Evolutionary conservation across 2,113 vertebrate genomes (phyloP).

Genomic region (Malurus cyaneus): DNA sequence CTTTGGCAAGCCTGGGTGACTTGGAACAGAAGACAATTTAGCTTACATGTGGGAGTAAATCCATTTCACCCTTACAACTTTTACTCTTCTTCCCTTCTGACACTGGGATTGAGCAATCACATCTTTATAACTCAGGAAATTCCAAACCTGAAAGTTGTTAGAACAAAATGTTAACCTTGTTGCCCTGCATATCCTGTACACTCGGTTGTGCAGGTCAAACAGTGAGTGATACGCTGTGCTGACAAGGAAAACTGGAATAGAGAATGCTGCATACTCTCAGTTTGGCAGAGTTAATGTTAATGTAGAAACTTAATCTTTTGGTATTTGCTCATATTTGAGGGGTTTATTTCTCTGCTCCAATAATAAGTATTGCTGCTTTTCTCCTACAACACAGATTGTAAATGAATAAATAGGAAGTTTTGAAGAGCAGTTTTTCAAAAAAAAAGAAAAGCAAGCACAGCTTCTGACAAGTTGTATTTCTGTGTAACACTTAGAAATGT

Average conservation of each 20-base stretch:
- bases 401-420: neutral
- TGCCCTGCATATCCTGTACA: neutral
- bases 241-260: neutral
- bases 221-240: rapidly evolving
- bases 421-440: neutral
- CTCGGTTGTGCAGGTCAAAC: neutral
- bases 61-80: neutral
- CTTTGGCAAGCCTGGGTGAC: neutral
- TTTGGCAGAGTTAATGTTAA: neutral
- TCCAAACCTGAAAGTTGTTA: neutral
- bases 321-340: neutral
- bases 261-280: neutral
- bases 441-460: neutral
- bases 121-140: neutral
- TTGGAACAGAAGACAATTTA: neutral
- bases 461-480: neutral
- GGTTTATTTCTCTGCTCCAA: neutral
- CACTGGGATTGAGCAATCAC: neutral
- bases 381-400: neutral
- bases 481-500: neutral
- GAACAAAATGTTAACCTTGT: neutral
- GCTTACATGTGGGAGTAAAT: neutral
- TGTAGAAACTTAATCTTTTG: neutral
- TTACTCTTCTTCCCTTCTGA: neutral
- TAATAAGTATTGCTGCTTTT: neutral